Percentiles rank a stretch among this genome's conserved stretches.
Evolutionary conservation across 2,113 vertebrate genomes (phyloP).

Genomic region (Toxostoma redivivum): DNA sequence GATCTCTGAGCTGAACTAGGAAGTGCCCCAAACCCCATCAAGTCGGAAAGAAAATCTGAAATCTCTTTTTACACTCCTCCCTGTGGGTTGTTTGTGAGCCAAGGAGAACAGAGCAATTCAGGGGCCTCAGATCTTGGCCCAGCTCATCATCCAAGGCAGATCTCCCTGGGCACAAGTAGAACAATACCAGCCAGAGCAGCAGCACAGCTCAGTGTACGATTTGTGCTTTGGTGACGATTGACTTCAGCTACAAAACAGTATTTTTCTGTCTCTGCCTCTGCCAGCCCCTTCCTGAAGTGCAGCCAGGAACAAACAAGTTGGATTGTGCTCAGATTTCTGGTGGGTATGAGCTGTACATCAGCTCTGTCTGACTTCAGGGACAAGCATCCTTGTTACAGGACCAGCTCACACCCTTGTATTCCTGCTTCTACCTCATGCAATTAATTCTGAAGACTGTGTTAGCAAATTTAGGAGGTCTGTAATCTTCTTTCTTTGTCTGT

Average conservation of each 20-base stretch:
- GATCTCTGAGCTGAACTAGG: background rate
- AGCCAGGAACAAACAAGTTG: background rate
- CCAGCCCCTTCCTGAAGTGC: background rate
- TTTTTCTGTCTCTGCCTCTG: background rate
- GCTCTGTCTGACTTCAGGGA: background rate
- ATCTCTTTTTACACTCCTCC: background rate
- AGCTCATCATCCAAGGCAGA: background rate
- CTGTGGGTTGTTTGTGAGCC: background rate
- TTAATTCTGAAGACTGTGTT: background rate
- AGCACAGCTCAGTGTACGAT: fast-evolving
- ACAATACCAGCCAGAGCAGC: background rate
- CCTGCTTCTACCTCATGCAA: background rate
- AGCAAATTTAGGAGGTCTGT: background rate
- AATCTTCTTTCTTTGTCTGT: background rate
- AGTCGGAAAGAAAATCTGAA: background rate
- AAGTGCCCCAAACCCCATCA: background rate
- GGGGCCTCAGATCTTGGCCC: background rate
- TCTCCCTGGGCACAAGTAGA: background rate
- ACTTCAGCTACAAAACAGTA: background rate
- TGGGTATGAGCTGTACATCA: background rate
- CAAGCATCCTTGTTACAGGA: background rate
- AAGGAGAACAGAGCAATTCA: background rate
- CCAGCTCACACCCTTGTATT: background rate
- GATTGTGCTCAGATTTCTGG: background rate
- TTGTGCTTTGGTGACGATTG: background rate